Conservation (phyloP, 2,797 vertebrate species). For the Dallia pectoralis region DNA sequence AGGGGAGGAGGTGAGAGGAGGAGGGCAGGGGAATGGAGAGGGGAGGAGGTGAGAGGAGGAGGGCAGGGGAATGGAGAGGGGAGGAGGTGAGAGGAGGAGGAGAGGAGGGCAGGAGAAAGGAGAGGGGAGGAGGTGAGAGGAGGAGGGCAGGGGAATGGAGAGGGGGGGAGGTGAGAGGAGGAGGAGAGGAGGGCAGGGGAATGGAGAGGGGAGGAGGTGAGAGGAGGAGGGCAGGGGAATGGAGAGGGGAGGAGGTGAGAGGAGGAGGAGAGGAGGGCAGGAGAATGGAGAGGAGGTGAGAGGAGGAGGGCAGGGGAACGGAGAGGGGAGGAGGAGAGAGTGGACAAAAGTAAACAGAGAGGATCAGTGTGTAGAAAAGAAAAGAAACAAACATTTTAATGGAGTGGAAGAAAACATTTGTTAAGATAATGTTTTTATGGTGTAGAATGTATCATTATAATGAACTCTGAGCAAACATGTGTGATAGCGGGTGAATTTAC, state of each 20-base stretch:
- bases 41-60: not conserved
- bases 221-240: slow-evolving; percentile 12
- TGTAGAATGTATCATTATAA: not conserved
- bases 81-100: slow-evolving; percentile 11
- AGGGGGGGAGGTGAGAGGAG: slow-evolving; percentile 1
- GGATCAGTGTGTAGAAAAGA: not conserved
- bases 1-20: not conserved
- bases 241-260: slow-evolving; percentile 42
- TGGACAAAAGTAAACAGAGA: too few relatives aligned
- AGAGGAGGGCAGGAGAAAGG: too few relatives aligned
- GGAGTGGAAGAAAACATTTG: not conserved
- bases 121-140: slow-evolving; percentile 13
- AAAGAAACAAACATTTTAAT: not conserved
- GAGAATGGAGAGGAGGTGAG: slow-evolving; percentile 3
- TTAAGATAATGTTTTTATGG: slow-evolving; percentile 4
- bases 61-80: slow-evolving; percentile 12
- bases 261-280: slow-evolving; percentile 53
- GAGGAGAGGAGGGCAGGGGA: too few relatives aligned
- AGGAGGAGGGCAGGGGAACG: slow-evolving; percentile 16
- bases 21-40: too few relatives aligned
- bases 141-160: not conserved
- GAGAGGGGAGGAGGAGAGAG: not conserved
- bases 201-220: too few relatives aligned
- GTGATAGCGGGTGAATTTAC: not conserved
- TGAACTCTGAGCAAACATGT: not conserved